A percentile compares a stretch with the other conserved stretches of the same genome.
Conservation (phyloP, 2,888 invertebrate genomes). For the Nemurella pictetii region DNA sequence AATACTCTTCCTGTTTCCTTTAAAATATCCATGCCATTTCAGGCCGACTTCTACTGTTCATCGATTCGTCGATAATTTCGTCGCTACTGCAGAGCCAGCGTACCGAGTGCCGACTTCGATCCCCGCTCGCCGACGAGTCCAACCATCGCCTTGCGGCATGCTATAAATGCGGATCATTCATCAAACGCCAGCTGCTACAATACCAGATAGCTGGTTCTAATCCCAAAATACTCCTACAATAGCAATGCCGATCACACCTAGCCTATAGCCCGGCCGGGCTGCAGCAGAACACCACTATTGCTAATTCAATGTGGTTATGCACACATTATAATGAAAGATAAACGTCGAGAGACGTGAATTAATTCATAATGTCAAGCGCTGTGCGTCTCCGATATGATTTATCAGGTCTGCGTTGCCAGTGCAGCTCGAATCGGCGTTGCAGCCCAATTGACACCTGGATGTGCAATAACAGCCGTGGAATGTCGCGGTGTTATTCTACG, state of each 20-base stretch:
- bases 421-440: background rate
- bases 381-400: background rate
- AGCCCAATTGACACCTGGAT: background rate
- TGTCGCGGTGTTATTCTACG: background rate
- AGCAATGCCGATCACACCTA: background rate
- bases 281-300: background rate
- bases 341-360: background rate
- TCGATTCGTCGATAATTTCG: background rate
- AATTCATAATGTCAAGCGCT: background rate
- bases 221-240: background rate
- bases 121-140: background rate
- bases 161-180: background rate
- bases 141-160: background rate
- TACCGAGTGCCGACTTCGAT: background rate
- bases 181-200: background rate
- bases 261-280: background rate
- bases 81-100: no score
- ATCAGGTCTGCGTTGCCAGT: no score
- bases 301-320: background rate
- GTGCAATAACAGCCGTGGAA: background rate
- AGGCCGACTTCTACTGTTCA: no score
- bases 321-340: background rate
- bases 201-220: background rate
- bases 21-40: background rate
- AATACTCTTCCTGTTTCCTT: background rate